A percentile compares a stretch with the other conserved stretches of the same genome.
These are phyloP conservation scores for Drosophila tani DNA, from an alignment of 1,140 invertebrate species.

Conservation along the genomic window DNA sequence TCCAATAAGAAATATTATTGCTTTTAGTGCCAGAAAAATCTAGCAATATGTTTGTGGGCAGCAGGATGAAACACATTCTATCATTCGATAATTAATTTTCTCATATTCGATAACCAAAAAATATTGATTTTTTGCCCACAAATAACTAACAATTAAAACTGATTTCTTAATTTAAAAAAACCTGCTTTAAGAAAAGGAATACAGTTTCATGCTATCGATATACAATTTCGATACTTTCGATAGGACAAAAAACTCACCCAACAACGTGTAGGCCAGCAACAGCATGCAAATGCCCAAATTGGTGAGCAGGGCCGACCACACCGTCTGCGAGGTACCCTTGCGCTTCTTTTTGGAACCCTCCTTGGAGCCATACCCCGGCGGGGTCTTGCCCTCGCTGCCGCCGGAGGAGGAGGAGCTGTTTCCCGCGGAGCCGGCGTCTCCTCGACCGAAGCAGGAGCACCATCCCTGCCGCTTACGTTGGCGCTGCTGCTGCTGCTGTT, in stretches of 20 bases:
- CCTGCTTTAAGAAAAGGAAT: too few species aligned
- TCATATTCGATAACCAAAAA: not conserved
- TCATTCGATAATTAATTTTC: not conserved
- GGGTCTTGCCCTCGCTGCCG: conserved; percentile 48
- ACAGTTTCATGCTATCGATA: not conserved
- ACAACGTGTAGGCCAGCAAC: conserved; percentile 94
- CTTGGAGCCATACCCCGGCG: conserved; percentile 60
- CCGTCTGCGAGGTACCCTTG: conserved; percentile 70
- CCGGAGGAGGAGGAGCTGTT: not conserved
- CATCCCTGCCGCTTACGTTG: conserved; percentile 61
- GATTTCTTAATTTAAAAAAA: not conserved
- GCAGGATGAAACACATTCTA: not conserved
- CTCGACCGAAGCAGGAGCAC: conserved; percentile 64
- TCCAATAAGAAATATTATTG: not conserved
- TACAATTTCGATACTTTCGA: not conserved
- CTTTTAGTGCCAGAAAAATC: not conserved
- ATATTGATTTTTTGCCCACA: not conserved
- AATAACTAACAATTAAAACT: not conserved
- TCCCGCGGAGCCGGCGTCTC: conserved; percentile 3
- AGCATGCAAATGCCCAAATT: conserved; percentile 95
- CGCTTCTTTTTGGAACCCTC: conserved; percentile 70
- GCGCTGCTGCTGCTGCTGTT: conserved; percentile 39
- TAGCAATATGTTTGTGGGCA: not conserved
- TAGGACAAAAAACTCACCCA: conserved; percentile 85
- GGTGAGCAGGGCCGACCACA: conserved; percentile 90